Conservation (phyloP, 2,888 invertebrate species). For the Entomobrya multifasciata region DNA sequence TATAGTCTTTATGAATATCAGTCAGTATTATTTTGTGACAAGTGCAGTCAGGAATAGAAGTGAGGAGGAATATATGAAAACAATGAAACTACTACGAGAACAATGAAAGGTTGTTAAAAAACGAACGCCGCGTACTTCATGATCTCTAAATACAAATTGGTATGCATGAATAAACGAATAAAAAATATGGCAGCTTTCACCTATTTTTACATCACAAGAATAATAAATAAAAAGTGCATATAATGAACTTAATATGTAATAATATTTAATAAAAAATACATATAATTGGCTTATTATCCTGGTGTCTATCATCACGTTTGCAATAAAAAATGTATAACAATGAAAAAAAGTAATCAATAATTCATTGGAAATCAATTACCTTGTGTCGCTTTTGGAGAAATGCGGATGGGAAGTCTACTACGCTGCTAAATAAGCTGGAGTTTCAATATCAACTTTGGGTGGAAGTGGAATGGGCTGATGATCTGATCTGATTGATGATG, state of each 20-base stretch:
- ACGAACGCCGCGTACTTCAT: background rate
- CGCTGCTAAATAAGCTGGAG: too few species aligned
- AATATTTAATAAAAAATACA: background rate
- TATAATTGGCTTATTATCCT: background rate
- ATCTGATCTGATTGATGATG: too few species aligned
- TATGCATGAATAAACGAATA: background rate
- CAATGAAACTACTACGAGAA: too few species aligned
- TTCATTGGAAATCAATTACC: background rate
- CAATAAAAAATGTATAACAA: background rate
- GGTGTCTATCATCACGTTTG: background rate
- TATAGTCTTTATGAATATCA: background rate
- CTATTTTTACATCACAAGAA: background rate
- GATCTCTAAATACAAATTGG: background rate
- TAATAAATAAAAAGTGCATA: constrained; percentile 1
- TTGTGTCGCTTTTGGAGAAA: too few species aligned
- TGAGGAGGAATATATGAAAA: too few species aligned
- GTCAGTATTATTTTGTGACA: constrained; percentile 42
- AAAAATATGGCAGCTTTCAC: constrained; percentile 3
- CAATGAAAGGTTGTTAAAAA: background rate
- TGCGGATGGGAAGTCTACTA: too few species aligned
- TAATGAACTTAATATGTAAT: background rate
- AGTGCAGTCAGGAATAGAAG: background rate
- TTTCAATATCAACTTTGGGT: too few species aligned
- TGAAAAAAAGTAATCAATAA: background rate
- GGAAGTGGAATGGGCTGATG: too few species aligned